Conservation (phyloP, 2,888 invertebrate species). For the Nephrotoma flavescens region DNA sequence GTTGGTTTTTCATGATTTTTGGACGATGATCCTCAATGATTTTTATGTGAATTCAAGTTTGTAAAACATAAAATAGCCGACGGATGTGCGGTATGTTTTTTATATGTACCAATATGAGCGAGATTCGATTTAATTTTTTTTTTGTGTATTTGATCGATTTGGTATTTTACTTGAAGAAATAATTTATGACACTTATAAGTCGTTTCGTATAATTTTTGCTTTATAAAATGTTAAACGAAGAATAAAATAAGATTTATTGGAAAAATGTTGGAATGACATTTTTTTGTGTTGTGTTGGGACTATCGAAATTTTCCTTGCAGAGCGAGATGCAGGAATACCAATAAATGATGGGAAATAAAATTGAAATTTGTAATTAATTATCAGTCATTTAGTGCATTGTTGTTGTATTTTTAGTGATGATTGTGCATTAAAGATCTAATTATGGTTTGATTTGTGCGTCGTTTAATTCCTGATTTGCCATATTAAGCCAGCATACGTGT, state of each 20-base stretch:
- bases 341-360: background rate
- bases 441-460: background rate
- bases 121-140: background rate
- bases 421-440: background rate
- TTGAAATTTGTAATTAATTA: background rate
- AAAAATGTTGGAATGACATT: background rate
- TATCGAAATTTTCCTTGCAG: background rate
- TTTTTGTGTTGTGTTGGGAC: background rate
- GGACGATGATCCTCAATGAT: background rate
- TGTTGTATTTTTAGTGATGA: background rate
- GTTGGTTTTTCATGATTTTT: background rate
- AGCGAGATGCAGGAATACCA: background rate
- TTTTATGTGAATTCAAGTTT: constrained; percentile 2
- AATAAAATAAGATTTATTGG: background rate
- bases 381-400: background rate
- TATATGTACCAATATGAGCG: background rate
- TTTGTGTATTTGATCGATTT: background rate
- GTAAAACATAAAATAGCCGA: constrained; percentile 4
- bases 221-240: background rate
- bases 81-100: background rate
- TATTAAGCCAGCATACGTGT: background rate
- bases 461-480: background rate
- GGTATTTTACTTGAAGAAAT: background rate
- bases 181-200: constrained; percentile 2
- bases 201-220: background rate